These are phyloP conservation scores for Lepidurus apus DNA, from an alignment of 1,140 invertebrate species.

Conservation along the genomic window DNA sequence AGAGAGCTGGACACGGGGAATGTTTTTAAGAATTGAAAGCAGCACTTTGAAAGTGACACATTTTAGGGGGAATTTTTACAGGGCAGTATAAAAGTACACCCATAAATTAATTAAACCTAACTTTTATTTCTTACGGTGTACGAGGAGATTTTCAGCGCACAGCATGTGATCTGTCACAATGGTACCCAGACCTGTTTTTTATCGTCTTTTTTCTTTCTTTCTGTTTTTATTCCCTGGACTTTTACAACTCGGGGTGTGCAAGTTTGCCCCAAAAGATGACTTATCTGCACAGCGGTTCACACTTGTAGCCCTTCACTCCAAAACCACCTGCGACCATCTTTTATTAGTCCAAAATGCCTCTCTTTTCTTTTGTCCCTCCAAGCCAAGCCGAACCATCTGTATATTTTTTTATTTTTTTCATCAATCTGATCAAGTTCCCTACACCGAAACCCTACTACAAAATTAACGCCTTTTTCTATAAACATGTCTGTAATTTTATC, in stretches of 20 bases:
- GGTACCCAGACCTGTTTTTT: not conserved
- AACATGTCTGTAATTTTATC: too few species aligned
- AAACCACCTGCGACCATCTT: conserved; percentile 12
- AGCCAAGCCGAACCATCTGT: too few species aligned
- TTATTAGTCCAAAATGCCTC: conserved; percentile 3
- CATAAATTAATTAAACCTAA: conserved; percentile 14
- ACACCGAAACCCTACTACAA: too few species aligned
- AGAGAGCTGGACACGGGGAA: too few species aligned
- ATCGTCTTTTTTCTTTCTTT: not conserved
- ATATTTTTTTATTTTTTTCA: too few species aligned
- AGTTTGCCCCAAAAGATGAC: conserved; percentile 17
- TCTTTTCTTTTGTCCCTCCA: not conserved
- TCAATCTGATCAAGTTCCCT: too few species aligned
- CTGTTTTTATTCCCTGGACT: not conserved
- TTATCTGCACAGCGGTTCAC: conserved; percentile 18
- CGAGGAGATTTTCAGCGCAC: conserved; percentile 6
- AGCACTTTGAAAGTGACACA: not conserved
- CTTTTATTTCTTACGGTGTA: conserved; percentile 9
- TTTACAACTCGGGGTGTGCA: conserved; percentile 10
- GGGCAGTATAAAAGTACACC: not conserved
- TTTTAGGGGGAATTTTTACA: not conserved
- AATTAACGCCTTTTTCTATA: too few species aligned
- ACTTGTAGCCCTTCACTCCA: not conserved
- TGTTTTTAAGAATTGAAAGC: too few species aligned
- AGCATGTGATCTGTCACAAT: conserved; percentile 5